phyloP scores from a whole-genome alignment of 2,113 vertebrate genomes.

The Passer domesticus region DNA sequence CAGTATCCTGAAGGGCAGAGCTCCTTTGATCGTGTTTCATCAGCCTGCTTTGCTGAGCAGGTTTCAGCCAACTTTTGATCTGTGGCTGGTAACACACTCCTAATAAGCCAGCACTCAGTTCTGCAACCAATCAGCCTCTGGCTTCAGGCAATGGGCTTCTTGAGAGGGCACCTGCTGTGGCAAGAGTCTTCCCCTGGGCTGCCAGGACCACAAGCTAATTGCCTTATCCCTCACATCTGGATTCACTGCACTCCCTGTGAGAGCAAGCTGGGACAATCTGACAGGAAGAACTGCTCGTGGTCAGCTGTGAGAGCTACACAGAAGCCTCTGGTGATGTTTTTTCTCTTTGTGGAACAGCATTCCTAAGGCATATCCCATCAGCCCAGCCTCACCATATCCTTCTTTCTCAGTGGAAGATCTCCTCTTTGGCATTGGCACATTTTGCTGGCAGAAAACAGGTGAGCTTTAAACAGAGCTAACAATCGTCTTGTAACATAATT shows the following conservation, averaged over 20 bases:
- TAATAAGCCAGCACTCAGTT: neutral
- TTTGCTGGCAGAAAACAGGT: neutral
- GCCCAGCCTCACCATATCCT: neutral
- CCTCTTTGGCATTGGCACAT: neutral
- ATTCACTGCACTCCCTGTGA: neutral
- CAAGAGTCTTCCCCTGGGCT: neutral
- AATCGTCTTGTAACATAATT: rapidly evolving
- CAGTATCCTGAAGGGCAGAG: neutral
- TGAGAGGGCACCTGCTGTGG: neutral
- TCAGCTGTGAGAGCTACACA: neutral
- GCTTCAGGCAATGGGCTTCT: neutral
- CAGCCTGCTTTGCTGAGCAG: neutral
- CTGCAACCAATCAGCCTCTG: neutral
- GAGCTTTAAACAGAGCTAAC: neutral
- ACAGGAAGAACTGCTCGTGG: neutral
- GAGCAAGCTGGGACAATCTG: neutral
- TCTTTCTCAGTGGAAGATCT: neutral
- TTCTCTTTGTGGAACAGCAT: neutral
- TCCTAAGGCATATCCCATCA: neutral
- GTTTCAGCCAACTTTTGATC: neutral
- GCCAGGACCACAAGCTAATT: neutral
- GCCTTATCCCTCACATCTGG: neutral
- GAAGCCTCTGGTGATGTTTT: neutral
- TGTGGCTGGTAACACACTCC: neutral
- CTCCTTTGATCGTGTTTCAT: neutral